A percentile compares a stretch with the other conserved stretches of the same genome.
phyloP scores from a whole-genome alignment of 2,113 vertebrate genomes.

The Canis aureus region DNA sequence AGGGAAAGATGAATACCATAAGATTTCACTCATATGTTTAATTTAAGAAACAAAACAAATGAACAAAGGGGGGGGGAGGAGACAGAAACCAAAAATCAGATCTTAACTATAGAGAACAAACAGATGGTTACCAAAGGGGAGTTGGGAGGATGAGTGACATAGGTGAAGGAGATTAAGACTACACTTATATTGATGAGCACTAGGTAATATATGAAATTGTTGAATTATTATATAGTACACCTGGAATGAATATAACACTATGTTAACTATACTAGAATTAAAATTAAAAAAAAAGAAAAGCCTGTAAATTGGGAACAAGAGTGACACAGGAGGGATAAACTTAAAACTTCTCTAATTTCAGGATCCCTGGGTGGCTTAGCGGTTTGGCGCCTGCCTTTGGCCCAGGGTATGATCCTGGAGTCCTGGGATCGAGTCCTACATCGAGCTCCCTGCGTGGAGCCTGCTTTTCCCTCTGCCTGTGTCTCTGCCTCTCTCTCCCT shows the following conservation, averaged over 20 bases:
- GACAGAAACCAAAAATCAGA: neutral
- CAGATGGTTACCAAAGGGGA: neutral
- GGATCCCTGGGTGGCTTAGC: too few relatives aligned
- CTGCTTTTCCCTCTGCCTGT: too few relatives aligned
- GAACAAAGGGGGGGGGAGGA: neutral
- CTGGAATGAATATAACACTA: neutral
- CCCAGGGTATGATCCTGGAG: too few relatives aligned
- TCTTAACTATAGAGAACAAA: neutral
- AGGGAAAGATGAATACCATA: too few relatives aligned
- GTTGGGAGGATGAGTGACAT: neutral
- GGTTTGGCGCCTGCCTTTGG: too few relatives aligned
- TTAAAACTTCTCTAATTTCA: constrained; percentile 11
- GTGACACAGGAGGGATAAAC: neutral
- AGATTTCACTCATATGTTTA: neutral
- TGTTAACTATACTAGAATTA: neutral
- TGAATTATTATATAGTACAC: neutral
- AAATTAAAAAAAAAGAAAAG: neutral
- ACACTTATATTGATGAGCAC: neutral
- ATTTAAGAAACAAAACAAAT: neutral
- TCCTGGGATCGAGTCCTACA: too few relatives aligned
- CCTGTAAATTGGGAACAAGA: neutral
- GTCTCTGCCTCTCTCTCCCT: too few relatives aligned
- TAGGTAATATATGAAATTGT: neutral
- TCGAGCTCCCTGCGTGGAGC: too few relatives aligned
- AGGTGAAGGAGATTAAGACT: neutral